Evolutionary conservation across 2,888 invertebrate genomes (phyloP).

Genomic region (Aphelenchoides bicaudatus): DNA sequence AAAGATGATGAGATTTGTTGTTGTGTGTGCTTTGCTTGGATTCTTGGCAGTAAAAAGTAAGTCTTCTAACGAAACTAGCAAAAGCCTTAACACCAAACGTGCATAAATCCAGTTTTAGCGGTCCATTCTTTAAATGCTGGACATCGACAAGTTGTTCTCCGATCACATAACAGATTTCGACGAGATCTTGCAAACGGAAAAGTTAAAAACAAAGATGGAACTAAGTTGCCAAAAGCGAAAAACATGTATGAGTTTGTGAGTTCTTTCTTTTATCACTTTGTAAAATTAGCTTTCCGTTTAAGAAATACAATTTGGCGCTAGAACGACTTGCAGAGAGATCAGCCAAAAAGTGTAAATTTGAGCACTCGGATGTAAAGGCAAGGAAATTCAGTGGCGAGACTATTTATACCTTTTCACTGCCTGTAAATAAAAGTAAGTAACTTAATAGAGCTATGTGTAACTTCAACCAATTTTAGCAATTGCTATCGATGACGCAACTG

Average conservation of each 20-base stretch:
- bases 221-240: constrained; percentile 15
- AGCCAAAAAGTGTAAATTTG: constrained; percentile 19
- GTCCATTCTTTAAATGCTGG: not conserved
- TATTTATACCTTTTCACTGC: constrained; percentile 19
- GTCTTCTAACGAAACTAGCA: no score
- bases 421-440: constrained; percentile 17
- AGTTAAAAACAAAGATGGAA: constrained; percentile 19
- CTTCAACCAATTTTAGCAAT: constrained; percentile 17
- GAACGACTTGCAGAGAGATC: constrained; percentile 18
- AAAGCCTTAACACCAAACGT: no score
- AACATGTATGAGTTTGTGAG: constrained; percentile 25
- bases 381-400: constrained; percentile 24
- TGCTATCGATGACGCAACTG: constrained; percentile 22
- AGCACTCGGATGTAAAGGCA: constrained; percentile 22
- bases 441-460: not conserved
- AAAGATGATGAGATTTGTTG: no score
- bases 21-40: no score
- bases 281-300: constrained; percentile 11
- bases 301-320: constrained; percentile 17
- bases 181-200: constrained; percentile 21
- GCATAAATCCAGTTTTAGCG: no score
- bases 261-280: not conserved
- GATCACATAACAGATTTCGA: constrained; percentile 20
- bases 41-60: no score
- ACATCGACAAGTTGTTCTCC: constrained; percentile 17